Conservation (phyloP, 2,888 invertebrate species). For the Hyles lineata region DNA sequence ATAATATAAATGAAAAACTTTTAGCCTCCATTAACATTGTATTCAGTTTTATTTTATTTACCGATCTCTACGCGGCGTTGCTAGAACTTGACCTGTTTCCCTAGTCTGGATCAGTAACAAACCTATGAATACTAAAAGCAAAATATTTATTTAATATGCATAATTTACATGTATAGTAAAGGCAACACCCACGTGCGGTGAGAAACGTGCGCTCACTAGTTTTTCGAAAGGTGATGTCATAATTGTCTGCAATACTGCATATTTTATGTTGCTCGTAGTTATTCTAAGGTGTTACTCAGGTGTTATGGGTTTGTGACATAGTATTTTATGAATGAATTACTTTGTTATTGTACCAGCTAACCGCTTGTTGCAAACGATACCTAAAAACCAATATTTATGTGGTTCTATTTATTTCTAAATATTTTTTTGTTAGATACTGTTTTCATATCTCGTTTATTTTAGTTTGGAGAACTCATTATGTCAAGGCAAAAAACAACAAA, state of each 20-base stretch:
- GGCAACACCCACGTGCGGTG: constrained; percentile 32
- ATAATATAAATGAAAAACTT: no score
- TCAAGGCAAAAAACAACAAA: no score
- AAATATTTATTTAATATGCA: constrained; percentile 31
- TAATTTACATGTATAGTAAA: constrained; percentile 31
- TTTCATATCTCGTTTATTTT: no score
- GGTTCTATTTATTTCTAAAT: no score
- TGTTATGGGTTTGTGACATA: neutral
- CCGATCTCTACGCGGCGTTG: no score
- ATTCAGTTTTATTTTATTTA: no score
- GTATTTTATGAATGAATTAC: neutral
- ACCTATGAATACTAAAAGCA: neutral
- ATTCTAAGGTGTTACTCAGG: neutral
- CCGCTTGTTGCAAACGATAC: no score
- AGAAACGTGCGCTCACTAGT: constrained; percentile 32
- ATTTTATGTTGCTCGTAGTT: neutral
- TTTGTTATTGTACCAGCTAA: neutral
- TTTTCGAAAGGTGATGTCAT: constrained; percentile 37
- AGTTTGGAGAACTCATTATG: no score
- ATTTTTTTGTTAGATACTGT: no score
- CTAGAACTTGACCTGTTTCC: no score
- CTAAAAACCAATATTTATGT: no score
- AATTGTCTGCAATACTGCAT: constrained; percentile 22
- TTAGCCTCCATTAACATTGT: no score
- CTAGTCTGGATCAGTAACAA: neutral